phyloP scores from a whole-genome alignment of 1,140 invertebrate genomes.

The Drosophila biarmipes region DNA sequence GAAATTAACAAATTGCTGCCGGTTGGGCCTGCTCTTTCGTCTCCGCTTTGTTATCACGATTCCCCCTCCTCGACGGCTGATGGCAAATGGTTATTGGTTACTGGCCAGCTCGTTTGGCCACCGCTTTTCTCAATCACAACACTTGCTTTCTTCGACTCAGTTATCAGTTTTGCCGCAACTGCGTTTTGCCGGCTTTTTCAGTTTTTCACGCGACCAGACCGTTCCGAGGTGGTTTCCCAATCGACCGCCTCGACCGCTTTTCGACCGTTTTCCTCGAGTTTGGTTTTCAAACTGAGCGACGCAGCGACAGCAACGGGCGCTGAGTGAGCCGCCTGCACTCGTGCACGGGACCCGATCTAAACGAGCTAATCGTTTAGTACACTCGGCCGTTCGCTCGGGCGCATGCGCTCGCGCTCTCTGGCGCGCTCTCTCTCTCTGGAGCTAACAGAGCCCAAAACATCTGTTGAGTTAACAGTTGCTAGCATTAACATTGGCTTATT shows the following conservation, averaged over 20 bases:
- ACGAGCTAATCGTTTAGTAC: neutral
- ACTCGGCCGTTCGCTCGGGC: neutral
- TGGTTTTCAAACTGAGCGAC: too few species aligned
- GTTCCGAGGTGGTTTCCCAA: neutral
- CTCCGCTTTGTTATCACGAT: conserved; percentile 37
- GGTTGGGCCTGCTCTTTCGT: neutral
- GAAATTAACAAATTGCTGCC: conserved; percentile 37
- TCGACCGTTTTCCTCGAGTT: too few species aligned
- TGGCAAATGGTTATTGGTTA: conserved; percentile 22
- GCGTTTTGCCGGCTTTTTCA: conserved; percentile 11
- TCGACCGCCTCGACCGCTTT: neutral
- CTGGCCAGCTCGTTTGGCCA: conserved; percentile 25
- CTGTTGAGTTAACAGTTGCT: conserved; percentile 2
- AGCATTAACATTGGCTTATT: neutral
- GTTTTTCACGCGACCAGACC: conserved; percentile 6
- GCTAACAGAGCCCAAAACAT: neutral
- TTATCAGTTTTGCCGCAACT: neutral
- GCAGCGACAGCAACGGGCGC: too few species aligned
- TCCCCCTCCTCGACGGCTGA: conserved; percentile 4
- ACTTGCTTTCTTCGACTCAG: conserved; percentile 13
- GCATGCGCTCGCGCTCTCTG: neutral
- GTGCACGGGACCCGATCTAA: neutral
- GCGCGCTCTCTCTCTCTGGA: neutral
- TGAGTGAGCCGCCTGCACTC: too few species aligned
- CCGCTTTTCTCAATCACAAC: conserved; percentile 21